phyloP scores from a whole-genome alignment of 2,113 vertebrate genomes.

The Etia nguti region DNA sequence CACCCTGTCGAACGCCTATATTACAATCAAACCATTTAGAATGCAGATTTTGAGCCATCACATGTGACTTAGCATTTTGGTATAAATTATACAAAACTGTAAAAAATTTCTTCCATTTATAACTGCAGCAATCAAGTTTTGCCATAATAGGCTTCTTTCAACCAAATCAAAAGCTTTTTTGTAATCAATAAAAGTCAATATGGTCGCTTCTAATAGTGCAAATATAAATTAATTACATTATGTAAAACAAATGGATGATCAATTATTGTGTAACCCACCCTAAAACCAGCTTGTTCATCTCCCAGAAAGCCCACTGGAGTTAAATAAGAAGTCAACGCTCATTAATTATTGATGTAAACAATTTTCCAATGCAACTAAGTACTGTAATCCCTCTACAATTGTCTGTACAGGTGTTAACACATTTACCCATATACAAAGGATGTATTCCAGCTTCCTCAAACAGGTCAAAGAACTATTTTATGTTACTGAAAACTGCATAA shows the following conservation, averaged over 20 bases:
- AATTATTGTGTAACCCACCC: background rate
- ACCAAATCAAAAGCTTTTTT: background rate
- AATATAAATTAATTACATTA: rapidly evolving
- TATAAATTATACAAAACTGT: background rate
- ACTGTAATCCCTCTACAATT: background rate
- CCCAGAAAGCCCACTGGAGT: background rate
- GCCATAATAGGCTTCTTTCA: rapidly evolving
- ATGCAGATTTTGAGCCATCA: background rate
- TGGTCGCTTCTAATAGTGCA: background rate
- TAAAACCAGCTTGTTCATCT: background rate
- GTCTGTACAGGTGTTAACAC: background rate
- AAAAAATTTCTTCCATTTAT: background rate
- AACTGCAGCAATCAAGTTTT: background rate
- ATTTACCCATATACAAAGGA: background rate
- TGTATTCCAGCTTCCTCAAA: background rate
- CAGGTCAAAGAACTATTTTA: background rate
- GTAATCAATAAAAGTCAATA: background rate
- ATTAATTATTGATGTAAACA: background rate
- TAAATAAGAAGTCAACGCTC: rapidly evolving
- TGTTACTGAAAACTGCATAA: rapidly evolving
- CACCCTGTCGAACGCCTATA: rapidly evolving
- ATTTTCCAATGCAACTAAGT: background rate
- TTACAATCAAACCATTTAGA: rapidly evolving
- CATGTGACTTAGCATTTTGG: background rate
- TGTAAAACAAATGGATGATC: background rate